phyloP scores from a whole-genome alignment of 2,797 vertebrate genomes.

The Falco columbarius region DNA sequence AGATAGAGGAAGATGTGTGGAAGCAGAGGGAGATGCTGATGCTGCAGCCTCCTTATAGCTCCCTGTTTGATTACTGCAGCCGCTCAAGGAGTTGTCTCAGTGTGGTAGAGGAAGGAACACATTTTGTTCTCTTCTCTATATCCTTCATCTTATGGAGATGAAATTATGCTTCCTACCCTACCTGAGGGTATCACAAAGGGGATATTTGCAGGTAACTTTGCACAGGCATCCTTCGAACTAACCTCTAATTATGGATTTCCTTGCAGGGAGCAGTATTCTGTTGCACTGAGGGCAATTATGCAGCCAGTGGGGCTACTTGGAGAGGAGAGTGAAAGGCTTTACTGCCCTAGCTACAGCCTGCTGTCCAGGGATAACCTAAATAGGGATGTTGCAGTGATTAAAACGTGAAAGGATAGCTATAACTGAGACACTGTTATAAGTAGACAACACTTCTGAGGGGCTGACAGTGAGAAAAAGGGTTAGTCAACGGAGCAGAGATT shows the following conservation, averaged over 20 bases:
- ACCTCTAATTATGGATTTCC: neutral
- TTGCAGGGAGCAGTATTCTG: neutral
- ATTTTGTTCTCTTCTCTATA: neutral
- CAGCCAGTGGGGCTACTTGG: neutral
- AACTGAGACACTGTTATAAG: neutral
- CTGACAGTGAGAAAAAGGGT: neutral
- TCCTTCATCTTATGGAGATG: neutral
- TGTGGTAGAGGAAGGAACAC: neutral
- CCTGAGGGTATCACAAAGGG: neutral
- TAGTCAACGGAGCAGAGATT: neutral
- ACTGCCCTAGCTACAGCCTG: neutral
- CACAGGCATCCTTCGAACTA: neutral
- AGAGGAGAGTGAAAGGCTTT: neutral
- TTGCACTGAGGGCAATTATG: neutral
- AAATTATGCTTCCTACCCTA: neutral
- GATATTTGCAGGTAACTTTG: neutral
- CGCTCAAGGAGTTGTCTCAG: neutral
- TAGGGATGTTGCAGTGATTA: neutral
- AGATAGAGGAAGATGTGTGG: neutral
- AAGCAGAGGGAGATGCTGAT: neutral
- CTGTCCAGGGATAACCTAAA: neutral
- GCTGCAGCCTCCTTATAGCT: neutral
- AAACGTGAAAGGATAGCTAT: neutral
- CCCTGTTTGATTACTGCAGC: neutral
- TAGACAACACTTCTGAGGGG: neutral